A percentile compares a stretch with the other conserved stretches of the same genome.
These are phyloP conservation scores for Orthonevra nobilis DNA, from an alignment of 2,888 invertebrate species.

Conservation along the genomic window DNA sequence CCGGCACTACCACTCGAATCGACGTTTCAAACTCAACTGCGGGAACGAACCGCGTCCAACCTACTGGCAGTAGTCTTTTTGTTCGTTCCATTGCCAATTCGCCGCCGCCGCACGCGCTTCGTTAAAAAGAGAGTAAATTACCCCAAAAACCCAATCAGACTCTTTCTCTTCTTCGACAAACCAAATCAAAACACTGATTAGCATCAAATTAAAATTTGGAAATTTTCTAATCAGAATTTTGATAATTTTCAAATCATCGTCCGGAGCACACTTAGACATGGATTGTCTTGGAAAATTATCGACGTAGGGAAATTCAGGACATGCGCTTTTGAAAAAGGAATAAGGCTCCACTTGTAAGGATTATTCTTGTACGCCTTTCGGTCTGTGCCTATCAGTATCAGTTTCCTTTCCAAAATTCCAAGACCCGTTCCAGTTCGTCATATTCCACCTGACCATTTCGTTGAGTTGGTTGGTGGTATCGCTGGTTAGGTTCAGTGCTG, in stretches of 20 bases:
- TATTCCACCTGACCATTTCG: slow-evolving; percentile 32
- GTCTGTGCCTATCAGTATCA: too few relatives aligned
- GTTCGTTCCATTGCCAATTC: slow-evolving; percentile 27
- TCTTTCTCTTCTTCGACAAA: too few relatives aligned
- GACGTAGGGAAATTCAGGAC: background rate
- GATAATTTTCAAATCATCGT: background rate
- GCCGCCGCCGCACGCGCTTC: too few relatives aligned
- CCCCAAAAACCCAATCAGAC: slow-evolving; percentile 6
- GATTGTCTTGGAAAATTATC: background rate
- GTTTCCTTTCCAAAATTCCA: too few relatives aligned
- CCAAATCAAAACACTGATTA: slow-evolving; percentile 31
- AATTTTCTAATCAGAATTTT: slow-evolving; percentile 5
- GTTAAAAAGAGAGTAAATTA: slow-evolving; percentile 56
- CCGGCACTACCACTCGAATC: slow-evolving; percentile 16
- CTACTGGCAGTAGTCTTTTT: slow-evolving; percentile 5
- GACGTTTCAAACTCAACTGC: slow-evolving; percentile 58
- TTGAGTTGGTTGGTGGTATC: slow-evolving; percentile 17
- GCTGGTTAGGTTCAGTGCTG: background rate
- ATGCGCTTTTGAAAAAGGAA: slow-evolving; percentile 7
- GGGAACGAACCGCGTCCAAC: slow-evolving; percentile 9
- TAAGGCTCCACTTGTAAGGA: too few relatives aligned
- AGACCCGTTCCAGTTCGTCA: slow-evolving; percentile 1
- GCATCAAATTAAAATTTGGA: background rate
- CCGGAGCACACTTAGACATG: too few relatives aligned
- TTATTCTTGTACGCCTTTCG: too few relatives aligned